These are phyloP conservation scores for Acanthurus lineatus DNA, from an alignment of 2,797 vertebrate species.

Conservation along the genomic window DNA sequence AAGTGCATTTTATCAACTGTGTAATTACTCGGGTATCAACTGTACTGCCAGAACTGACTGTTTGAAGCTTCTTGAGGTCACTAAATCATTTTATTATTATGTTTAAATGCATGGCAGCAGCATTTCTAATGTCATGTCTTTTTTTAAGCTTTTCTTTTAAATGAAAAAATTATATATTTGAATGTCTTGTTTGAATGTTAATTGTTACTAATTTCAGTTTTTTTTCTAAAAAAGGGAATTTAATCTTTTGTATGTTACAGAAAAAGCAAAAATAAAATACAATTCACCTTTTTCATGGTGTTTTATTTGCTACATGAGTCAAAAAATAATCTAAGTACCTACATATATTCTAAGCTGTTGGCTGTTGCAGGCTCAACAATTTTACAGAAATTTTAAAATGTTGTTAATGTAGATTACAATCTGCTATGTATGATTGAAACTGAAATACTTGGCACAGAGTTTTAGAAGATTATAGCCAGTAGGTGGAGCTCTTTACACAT, in stretches of 20 bases:
- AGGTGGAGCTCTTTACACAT: conserved; percentile 41
- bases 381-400: no score
- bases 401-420: no score
- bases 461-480: conserved; percentile 23
- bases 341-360: no score
- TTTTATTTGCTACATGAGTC: not conserved
- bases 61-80: not conserved
- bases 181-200: not conserved
- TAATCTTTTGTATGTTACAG: not conserved
- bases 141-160: not conserved
- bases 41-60: not conserved
- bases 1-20: not conserved
- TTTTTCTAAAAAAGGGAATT: conserved; percentile 34
- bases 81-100: not conserved
- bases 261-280: conserved; percentile 24
- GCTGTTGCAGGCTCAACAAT: no score
- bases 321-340: not conserved
- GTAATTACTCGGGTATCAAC: not conserved
- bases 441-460: not conserved
- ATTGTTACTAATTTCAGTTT: not conserved
- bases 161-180: not conserved
- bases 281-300: not conserved
- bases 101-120: not conserved
- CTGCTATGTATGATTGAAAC: no score
- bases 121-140: not conserved